phyloP scores from a whole-genome alignment of 2,888 invertebrate genomes.

The Pedicia rivosa region DNA sequence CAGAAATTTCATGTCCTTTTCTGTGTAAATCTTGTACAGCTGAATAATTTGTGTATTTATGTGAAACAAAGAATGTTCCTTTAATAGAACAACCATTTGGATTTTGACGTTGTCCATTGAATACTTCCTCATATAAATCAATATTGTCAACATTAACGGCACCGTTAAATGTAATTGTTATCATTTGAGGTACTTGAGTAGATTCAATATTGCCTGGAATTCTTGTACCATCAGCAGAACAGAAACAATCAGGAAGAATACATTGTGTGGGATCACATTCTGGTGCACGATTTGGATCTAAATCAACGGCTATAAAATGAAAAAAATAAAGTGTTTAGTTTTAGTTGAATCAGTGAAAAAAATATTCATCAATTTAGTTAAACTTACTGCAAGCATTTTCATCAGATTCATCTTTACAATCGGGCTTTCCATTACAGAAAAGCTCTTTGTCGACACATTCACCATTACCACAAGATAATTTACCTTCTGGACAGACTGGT shows the following conservation, averaged over 20 bases:
- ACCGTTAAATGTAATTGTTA: slow-evolving; percentile 84
- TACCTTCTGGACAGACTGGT: slow-evolving; percentile 79
- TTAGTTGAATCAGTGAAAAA: too few relatives aligned
- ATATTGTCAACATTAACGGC: slow-evolving; percentile 87
- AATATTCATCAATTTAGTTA: not conserved
- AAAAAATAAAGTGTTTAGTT: slow-evolving; percentile 4
- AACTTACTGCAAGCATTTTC: slow-evolving; percentile 91
- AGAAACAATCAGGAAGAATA: slow-evolving; percentile 80
- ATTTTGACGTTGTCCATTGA: slow-evolving; percentile 69
- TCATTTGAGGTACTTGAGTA: slow-evolving; percentile 81
- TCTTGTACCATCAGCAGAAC: slow-evolving; percentile 80
- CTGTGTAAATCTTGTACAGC: slow-evolving; percentile 79
- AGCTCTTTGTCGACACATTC: slow-evolving; percentile 84
- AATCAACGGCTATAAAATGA: slow-evolving; percentile 56
- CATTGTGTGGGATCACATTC: slow-evolving; percentile 84
- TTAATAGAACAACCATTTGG: slow-evolving; percentile 81
- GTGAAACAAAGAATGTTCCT: slow-evolving; percentile 82
- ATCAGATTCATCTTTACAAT: slow-evolving; percentile 88
- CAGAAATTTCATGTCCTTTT: slow-evolving; percentile 79
- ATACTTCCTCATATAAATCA: slow-evolving; percentile 78
- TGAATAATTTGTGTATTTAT: slow-evolving; percentile 85
- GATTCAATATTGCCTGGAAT: slow-evolving; percentile 74
- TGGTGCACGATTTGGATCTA: slow-evolving; percentile 82
- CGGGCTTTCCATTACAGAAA: slow-evolving; percentile 85
- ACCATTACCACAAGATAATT: slow-evolving; percentile 80